These are phyloP conservation scores for Papilio xuthus DNA, from an alignment of 1,140 invertebrate species.

Conservation along the genomic window DNA sequence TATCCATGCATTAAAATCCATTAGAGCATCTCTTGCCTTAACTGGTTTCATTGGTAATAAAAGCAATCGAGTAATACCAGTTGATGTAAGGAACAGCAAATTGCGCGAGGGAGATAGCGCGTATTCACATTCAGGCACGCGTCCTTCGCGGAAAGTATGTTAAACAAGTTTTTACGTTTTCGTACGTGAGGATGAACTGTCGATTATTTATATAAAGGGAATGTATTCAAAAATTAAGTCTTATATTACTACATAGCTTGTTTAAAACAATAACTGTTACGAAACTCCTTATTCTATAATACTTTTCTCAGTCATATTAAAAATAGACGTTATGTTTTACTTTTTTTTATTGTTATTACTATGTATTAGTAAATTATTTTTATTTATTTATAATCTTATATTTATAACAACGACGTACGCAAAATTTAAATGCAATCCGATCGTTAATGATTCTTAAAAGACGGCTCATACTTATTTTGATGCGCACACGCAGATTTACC, in stretches of 20 bases:
- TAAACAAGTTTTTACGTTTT: slow-evolving; percentile 52
- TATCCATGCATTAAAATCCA: slow-evolving; percentile 55
- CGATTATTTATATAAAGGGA: slow-evolving; percentile 43
- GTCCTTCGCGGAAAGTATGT: slow-evolving; percentile 68
- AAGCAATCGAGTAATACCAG: slow-evolving; percentile 51
- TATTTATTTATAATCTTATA: background rate
- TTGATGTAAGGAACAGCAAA: slow-evolving; percentile 52
- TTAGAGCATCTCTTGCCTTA: slow-evolving; percentile 50
- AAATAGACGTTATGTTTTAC: too few relatives aligned
- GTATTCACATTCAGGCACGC: slow-evolving; percentile 63
- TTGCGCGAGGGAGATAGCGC: slow-evolving; percentile 44
- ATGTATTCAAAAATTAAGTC: slow-evolving; percentile 17
- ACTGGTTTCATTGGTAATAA: slow-evolving; percentile 66
- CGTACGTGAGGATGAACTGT: slow-evolving; percentile 55
- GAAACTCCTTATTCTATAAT: too few relatives aligned
- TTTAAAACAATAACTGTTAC: too few relatives aligned
- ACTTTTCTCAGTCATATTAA: too few relatives aligned
- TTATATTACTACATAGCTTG: too few relatives aligned
- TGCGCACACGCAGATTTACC: background rate
- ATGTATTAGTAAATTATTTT: too few relatives aligned
- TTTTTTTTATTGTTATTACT: too few relatives aligned
- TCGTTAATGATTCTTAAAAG: background rate
- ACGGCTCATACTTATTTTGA: background rate
- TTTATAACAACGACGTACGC: background rate
- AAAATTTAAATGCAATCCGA: background rate